These are phyloP conservation scores for Conistra vaccinii DNA, from an alignment of 2,888 invertebrate species.

Conservation along the genomic window DNA sequence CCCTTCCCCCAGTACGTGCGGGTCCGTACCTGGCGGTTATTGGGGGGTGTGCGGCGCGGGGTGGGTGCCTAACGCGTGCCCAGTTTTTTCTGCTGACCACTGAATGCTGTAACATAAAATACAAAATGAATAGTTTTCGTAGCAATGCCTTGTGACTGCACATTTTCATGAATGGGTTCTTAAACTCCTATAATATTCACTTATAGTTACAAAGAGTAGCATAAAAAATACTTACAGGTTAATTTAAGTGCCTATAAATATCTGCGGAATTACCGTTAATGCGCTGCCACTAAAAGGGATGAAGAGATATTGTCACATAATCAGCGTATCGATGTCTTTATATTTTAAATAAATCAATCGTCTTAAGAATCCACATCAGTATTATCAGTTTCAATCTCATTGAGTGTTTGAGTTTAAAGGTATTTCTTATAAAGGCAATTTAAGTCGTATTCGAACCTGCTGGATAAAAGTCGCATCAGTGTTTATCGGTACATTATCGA, in stretches of 20 bases:
- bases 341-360: constrained; percentile 79
- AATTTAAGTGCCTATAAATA: constrained; percentile 55
- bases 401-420: constrained; percentile 70
- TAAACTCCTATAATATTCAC: constrained; percentile 5
- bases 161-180: constrained; percentile 27
- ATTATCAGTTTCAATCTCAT: constrained; percentile 75
- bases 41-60: constrained; percentile 72
- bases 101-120: constrained; percentile 75
- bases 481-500: constrained; percentile 76
- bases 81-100: constrained; percentile 86
- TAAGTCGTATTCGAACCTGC: constrained; percentile 64
- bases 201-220: constrained; percentile 6
- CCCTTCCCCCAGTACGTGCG: constrained; percentile 89
- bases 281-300: constrained; percentile 55
- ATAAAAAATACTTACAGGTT: constrained; percentile 32
- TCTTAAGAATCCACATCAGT: constrained; percentile 75
- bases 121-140: constrained; percentile 51
- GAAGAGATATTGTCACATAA: constrained; percentile 68
- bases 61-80: constrained; percentile 85
- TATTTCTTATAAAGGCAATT: constrained; percentile 73
- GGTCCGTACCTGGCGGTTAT: constrained; percentile 88
- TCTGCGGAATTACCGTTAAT: constrained; percentile 57
- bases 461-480: constrained; percentile 73
- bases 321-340: constrained; percentile 73
- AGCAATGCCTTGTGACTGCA: constrained; percentile 20